Percentiles rank a stretch among this genome's conserved stretches.
Evolutionary conservation across 2,113 vertebrate species (phyloP).

Genomic region (Maccullochella peelii): DNA sequence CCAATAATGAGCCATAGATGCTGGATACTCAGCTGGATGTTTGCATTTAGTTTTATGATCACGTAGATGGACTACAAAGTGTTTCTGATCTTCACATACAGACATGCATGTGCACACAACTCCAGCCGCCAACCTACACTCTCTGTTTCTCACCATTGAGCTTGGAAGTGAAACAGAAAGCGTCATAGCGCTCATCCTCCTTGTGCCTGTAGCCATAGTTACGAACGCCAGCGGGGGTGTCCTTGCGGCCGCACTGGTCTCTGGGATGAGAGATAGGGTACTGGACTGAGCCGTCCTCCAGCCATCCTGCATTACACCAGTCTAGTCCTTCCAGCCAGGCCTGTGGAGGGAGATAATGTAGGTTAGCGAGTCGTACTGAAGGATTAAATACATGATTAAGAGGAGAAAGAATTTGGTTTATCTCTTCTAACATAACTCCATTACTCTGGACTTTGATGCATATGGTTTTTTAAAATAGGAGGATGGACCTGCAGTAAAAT

Average conservation of each 20-base stretch:
- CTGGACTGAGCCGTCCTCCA: constrained; percentile 94
- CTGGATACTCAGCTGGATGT: background rate
- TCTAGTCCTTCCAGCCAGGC: constrained; percentile 94
- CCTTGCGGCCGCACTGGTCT: constrained; percentile 89
- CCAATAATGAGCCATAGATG: constrained; percentile 10
- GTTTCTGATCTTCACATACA: constrained; percentile 19
- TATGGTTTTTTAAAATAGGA: constrained; percentile 15
- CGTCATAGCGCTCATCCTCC: constrained; percentile 91
- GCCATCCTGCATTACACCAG: constrained; percentile 97
- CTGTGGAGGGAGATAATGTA: constrained; percentile 52
- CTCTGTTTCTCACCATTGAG: constrained; percentile 87
- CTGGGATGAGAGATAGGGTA: constrained; percentile 93
- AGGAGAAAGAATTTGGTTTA: constrained; percentile 27
- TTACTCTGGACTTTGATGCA: constrained; percentile 38
- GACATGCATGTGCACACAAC: background rate
- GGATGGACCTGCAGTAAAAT: constrained; percentile 7
- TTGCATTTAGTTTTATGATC: background rate
- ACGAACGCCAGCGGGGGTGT: constrained; percentile 87
- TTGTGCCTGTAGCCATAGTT: constrained; percentile 96
- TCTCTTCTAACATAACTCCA: constrained; percentile 30
- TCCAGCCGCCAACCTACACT: background rate
- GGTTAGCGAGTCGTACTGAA: constrained; percentile 22
- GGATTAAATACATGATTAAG: constrained; percentile 47
- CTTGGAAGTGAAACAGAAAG: constrained; percentile 97
- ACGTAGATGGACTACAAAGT: constrained; percentile 11